These are phyloP conservation scores for Drosophila guanche DNA, from an alignment of 1,140 invertebrate genomes.

Conservation along the genomic window DNA sequence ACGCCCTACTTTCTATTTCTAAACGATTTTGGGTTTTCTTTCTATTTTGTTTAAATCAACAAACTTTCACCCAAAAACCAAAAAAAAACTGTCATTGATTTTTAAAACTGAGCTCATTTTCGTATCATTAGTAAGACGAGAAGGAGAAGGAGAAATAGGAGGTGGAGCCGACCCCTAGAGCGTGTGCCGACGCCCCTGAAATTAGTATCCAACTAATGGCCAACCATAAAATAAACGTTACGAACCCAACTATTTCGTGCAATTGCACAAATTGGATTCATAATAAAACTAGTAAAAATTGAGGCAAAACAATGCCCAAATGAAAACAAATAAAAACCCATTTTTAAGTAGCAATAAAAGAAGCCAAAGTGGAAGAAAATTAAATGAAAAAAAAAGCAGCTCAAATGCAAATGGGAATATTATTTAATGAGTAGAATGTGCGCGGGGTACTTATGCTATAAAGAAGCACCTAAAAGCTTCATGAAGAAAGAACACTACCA, in stretches of 20 bases:
- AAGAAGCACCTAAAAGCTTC: not conserved
- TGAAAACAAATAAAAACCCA: conserved; percentile 45
- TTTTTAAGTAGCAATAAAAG: conserved; percentile 62
- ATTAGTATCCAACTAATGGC: conserved; percentile 43
- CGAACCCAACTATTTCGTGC: conserved; percentile 53
- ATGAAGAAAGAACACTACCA: not conserved
- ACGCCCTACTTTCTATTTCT: conserved; percentile 79
- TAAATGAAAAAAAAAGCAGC: conserved; percentile 1
- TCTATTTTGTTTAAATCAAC: conserved; percentile 23
- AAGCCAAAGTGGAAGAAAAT: conserved; percentile 12
- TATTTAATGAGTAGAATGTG: not conserved
- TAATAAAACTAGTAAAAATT: conserved; percentile 25
- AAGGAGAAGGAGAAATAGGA: conserved; percentile 5
- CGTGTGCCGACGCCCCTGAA: conserved; percentile 35
- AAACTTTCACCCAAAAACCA: conserved; percentile 69
- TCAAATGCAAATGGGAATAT: conserved; percentile 54
- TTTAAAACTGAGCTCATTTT: conserved; percentile 39
- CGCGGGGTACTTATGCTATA: not conserved
- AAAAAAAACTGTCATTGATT: conserved; percentile 68
- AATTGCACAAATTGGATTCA: conserved; percentile 67
- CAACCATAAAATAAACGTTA: conserved; percentile 29
- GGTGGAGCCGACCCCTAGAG: conserved; percentile 13
- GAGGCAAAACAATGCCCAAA: conserved; percentile 28
- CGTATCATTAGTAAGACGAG: conserved; percentile 41
- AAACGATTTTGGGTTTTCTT: conserved; percentile 44